These are phyloP conservation scores for Plutomurus gul DNA, from an alignment of 1,140 invertebrate species.

Conservation along the genomic window DNA sequence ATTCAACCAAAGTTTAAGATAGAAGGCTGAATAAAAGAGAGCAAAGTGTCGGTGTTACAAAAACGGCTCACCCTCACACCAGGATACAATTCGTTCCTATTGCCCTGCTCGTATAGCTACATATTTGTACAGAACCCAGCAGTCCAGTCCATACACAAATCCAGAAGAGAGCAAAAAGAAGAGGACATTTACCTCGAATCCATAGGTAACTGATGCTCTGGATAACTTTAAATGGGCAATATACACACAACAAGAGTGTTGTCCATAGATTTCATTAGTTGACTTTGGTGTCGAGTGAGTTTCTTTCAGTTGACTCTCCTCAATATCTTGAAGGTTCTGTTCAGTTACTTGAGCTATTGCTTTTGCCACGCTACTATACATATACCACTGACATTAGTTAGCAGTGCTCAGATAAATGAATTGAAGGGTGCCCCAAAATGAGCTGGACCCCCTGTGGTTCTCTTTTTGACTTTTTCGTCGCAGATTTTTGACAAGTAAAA, in stretches of 20 bases:
- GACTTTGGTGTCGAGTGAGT: not conserved
- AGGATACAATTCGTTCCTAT: constrained; percentile 19
- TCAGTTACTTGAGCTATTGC: constrained; percentile 4
- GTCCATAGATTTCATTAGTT: not conserved
- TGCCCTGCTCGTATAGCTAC: not conserved
- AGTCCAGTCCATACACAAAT: not conserved
- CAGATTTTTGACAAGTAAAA: constrained; percentile 34
- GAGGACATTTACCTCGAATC: constrained; percentile 35
- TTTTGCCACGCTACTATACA: too few relatives aligned
- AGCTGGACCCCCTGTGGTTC: constrained; percentile 34
- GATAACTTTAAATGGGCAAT: too few relatives aligned
- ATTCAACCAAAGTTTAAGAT: constrained; percentile 2
- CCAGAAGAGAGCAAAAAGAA: not conserved
- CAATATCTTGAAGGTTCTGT: constrained; percentile 5
- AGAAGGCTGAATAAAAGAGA: constrained; percentile 23
- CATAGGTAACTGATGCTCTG: not conserved
- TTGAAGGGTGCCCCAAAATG: constrained; percentile 36
- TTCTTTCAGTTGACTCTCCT: not conserved
- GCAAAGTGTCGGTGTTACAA: constrained; percentile 32
- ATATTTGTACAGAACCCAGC: not conserved
- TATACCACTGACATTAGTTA: not conserved
- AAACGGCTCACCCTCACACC: constrained; percentile 37
- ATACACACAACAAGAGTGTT: not conserved
- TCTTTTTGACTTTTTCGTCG: constrained; percentile 15
- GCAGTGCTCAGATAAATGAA: constrained; percentile 24